Evolutionary conservation across 2,888 invertebrate species (phyloP), one percentile per base, ranked within the genome.

Genomic region (Cephus pulcher): DNA sequence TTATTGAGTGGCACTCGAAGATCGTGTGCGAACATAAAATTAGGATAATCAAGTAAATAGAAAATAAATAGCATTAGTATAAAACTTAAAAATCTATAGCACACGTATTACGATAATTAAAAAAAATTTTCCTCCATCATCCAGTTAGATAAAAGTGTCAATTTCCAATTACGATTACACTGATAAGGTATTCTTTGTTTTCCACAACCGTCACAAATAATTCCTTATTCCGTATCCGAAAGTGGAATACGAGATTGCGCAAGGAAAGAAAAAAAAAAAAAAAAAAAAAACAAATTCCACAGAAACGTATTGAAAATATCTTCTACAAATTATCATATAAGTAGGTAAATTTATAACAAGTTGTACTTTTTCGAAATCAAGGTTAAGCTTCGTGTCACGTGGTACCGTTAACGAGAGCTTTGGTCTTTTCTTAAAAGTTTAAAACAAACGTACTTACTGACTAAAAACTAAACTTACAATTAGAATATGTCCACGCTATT

Each of bases 11-110:
- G 2, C 23, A 56, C 9, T 56, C 11, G 15, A 70, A 23, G 2
- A 30, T 32, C 71, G 71, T 71, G 71, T 11, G 33, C 34, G n/a
- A 73, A 40, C 11, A n/a, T 77, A 74, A 73, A 32, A 75, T 40
- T 15, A 40, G 1, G 37, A 15, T 4, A 37, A 37, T 37, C 37
- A 35, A 34, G 33, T 76, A 33, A 75, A 71, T 37, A 69, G 34
- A 79, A 73, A 80, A 80, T 82, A 83, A 83, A 82, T 82, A 83
- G 70, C 77, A 79, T 74, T 79, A 71, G 71, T 77, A 79, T 77
- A 75, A 74, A 77, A 78, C 78, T 34, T 80, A 75, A 79, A 76
- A n/a, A 56, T 76, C 69, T 73, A 73, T 37, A 76, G 78, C 74
- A 77, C 76, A 76, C 69, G 32, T 32, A 32, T 33, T 56, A 56